These are phyloP conservation scores for Chironex yamaguchii DNA, from an alignment of 30 jellyfish, hydroid and myxozoan species.

Conservation along the genomic window DNA sequence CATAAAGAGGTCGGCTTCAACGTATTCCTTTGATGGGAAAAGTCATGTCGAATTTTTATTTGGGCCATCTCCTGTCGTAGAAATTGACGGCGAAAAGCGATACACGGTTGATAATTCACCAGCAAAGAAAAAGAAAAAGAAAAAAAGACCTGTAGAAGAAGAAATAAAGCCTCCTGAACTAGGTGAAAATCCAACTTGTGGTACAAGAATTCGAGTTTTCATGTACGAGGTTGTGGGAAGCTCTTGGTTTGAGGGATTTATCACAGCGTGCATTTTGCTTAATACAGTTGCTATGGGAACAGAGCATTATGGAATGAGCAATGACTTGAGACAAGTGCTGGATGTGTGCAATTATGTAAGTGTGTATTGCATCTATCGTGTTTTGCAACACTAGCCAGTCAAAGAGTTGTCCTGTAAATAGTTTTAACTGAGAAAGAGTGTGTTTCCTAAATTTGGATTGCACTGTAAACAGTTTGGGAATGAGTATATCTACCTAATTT, in stretches of 20 bases:
- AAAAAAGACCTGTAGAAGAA: conserved; percentile 20
- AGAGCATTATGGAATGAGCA: conserved; percentile 79
- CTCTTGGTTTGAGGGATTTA: conserved; percentile 92
- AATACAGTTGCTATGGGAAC: conserved; percentile 93
- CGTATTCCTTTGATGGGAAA: conserved; percentile 94
- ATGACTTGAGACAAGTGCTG: conserved; percentile 17
- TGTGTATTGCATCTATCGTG: not conserved
- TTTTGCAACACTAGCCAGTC: too few species aligned
- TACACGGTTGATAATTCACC: conserved; percentile 87
- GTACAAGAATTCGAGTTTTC: conserved; percentile 64
- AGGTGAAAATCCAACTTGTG: conserved; percentile 84
- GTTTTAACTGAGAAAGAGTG: too few species aligned
- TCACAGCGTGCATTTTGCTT: conserved; percentile 91
- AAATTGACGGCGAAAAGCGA: conserved; percentile 88
- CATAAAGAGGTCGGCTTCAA: conserved; percentile 89
- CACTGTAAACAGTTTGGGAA: too few species aligned
- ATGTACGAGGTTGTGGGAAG: conserved; percentile 86
- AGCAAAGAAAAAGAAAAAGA: conserved; percentile 67
- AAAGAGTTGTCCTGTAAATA: too few species aligned
- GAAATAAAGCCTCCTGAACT: conserved; percentile 84
- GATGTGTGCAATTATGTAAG: conserved; percentile 88
- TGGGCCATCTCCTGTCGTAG: conserved; percentile 96
- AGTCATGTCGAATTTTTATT: conserved; percentile 82
- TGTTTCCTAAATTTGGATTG: too few species aligned
- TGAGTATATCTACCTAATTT: too few species aligned